Percentiles rank a stretch among this genome's conserved stretches.
Evolutionary conservation across 2,888 invertebrate genomes (phyloP).

Genomic region (Xanthorhoe designata): DNA sequence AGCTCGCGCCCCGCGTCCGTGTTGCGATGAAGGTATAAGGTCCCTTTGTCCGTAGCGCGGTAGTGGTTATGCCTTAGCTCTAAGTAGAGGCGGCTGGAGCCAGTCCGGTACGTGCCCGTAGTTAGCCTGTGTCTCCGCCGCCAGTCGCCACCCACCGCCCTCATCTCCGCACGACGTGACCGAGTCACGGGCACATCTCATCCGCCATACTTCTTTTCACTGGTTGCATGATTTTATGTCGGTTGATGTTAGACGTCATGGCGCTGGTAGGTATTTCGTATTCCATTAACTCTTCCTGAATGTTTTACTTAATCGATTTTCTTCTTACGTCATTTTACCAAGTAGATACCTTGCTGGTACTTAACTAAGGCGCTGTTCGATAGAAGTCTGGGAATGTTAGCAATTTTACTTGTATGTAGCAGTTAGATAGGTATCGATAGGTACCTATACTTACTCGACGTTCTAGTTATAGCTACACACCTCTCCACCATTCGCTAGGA

Average conservation of each 20-base stretch:
- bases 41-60: conserved; percentile 71
- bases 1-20: conserved; percentile 56
- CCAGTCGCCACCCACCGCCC: conserved; percentile 46
- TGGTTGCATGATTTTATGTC: conserved; percentile 40
- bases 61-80: conserved; percentile 76
- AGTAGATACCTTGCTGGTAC: not conserved
- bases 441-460: too few relatives aligned
- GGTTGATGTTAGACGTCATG: conserved; percentile 15
- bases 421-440: not conserved
- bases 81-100: conserved; percentile 69
- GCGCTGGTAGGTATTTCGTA: conserved; percentile 16
- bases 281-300: not conserved
- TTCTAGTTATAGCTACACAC: conserved; percentile 5
- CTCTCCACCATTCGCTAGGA: conserved; percentile 19
- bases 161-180: conserved; percentile 46
- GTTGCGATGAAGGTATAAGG: conserved; percentile 83
- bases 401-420: not conserved
- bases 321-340: conserved; percentile 8
- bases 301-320: not conserved
- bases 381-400: conserved; percentile 5
- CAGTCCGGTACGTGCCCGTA: conserved; percentile 68
- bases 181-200: conserved; percentile 43
- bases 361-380: not conserved
- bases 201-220: conserved; percentile 45
- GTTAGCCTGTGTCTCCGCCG: conserved; percentile 55